A percentile compares a stretch with the other conserved stretches of the same genome.
Evolutionary conservation across 1,140 invertebrate species (phyloP).

Genomic region (Chironomus striatipennis): DNA sequence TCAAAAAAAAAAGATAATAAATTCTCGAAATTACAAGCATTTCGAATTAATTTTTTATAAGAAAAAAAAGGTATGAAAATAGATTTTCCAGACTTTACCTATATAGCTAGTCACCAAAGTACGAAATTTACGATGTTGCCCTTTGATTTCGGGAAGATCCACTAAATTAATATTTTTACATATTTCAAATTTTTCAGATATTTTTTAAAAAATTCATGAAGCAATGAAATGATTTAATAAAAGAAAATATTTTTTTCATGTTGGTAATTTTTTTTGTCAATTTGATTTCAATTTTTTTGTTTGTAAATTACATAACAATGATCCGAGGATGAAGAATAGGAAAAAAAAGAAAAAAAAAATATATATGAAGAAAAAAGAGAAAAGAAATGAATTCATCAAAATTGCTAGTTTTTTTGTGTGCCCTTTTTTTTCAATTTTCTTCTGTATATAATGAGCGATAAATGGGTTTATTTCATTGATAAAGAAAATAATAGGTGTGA

Average conservation of each 20-base stretch:
- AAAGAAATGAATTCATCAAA: conserved; percentile 9
- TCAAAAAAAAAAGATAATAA: conserved; percentile 18
- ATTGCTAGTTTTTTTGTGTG: not conserved
- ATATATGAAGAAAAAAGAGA: conserved; percentile 1
- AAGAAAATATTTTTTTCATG: conserved; percentile 4
- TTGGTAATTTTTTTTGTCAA: conserved; percentile 28
- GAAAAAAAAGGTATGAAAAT: conserved; percentile 13
- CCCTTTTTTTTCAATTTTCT: too few species aligned
- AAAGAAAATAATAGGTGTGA: not conserved
- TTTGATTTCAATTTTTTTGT: conserved; percentile 14
- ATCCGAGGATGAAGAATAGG: not conserved
- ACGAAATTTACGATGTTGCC: conserved; percentile 95
- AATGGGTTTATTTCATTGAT: not conserved
- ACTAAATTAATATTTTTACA: conserved; percentile 45
- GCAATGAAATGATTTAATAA: conserved; percentile 27
- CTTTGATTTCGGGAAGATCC: conserved; percentile 94
- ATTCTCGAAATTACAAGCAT: too few species aligned
- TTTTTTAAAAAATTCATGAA: not conserved
- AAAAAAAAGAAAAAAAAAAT: conserved; percentile 25
- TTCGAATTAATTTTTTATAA: not conserved
- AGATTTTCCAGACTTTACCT: conserved; percentile 57
- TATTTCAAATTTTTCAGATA: not conserved
- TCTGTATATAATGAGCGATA: too few species aligned
- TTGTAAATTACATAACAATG: too few species aligned
- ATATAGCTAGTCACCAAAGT: conserved; percentile 94